A percentile compares a stretch with the other conserved stretches of the same genome.
These are phyloP conservation scores for Streptopelia turtur DNA, from an alignment of 2,797 vertebrate species.

Conservation along the genomic window DNA sequence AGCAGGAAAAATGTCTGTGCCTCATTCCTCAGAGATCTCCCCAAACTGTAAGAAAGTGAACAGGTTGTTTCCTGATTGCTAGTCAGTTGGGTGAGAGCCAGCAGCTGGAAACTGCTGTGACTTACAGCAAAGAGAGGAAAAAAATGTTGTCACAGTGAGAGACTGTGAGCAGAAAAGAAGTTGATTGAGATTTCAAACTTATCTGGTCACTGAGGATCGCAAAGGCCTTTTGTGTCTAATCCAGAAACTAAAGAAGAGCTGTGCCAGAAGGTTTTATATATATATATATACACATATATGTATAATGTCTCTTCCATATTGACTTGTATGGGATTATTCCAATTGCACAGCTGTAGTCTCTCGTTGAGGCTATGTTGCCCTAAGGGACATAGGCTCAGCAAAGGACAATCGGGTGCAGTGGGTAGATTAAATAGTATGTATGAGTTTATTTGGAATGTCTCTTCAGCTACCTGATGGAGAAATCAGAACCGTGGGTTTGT, in stretches of 20 bases:
- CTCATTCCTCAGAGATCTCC: slow-evolving; percentile 6
- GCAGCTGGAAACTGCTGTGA: not conserved
- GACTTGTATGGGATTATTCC: not conserved
- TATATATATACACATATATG: no score
- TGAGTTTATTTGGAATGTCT: not conserved
- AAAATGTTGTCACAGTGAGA: not conserved
- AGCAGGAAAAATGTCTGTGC: slow-evolving; percentile 6
- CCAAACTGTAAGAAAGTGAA: not conserved
- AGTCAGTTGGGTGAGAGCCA: not conserved
- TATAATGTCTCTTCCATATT: not conserved
- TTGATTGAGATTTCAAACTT: not conserved
- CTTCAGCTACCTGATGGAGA: not conserved
- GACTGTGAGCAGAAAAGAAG: not conserved
- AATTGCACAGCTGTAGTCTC: not conserved
- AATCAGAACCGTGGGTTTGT: not conserved
- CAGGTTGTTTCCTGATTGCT: not conserved
- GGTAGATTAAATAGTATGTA: not conserved
- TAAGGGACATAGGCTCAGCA: not conserved
- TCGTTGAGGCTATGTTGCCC: not conserved
- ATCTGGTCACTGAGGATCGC: not conserved
- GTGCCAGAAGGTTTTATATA: not conserved
- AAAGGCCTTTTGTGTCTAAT: not conserved
- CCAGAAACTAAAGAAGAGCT: not conserved
- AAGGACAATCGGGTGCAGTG: not conserved
- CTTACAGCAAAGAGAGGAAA: not conserved